Evolutionary conservation across 2,113 vertebrate genomes (phyloP).

Genomic region (Aramus guarauna): DNA sequence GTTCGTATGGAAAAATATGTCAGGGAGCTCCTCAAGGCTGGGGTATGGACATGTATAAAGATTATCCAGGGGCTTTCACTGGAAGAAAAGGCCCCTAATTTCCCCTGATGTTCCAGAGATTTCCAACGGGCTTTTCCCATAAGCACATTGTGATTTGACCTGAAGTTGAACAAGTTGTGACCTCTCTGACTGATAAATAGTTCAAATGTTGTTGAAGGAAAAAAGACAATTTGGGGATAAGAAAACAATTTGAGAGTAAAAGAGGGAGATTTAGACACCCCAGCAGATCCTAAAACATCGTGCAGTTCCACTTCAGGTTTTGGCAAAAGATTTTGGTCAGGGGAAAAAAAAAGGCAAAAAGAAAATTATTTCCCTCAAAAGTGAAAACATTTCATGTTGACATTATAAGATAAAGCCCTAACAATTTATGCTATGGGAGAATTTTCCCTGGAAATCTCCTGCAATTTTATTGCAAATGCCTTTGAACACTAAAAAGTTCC

Average conservation of each 20-base stretch:
- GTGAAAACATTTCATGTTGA: neutral
- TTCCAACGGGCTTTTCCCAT: neutral
- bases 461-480: neutral
- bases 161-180: neutral
- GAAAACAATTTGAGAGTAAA: neutral
- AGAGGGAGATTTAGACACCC: neutral
- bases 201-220: neutral
- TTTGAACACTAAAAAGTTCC: neutral
- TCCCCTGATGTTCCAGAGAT: neutral
- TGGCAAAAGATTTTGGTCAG: neutral
- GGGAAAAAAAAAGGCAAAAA: neutral
- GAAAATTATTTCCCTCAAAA: neutral
- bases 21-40: neutral
- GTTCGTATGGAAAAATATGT: rapidly evolving
- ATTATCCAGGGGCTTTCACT: neutral
- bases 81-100: neutral
- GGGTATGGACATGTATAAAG: rapidly evolving
- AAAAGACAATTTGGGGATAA: neutral
- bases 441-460: neutral
- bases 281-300: neutral
- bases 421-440: neutral
- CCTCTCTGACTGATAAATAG: neutral
- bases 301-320: neutral
- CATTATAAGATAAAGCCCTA: neutral
- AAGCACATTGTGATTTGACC: neutral